Evolutionary conservation across 2,888 invertebrate species (phyloP), one percentile per base, ranked within the genome.

Genomic region (Mythimna albipuncta): DNA sequence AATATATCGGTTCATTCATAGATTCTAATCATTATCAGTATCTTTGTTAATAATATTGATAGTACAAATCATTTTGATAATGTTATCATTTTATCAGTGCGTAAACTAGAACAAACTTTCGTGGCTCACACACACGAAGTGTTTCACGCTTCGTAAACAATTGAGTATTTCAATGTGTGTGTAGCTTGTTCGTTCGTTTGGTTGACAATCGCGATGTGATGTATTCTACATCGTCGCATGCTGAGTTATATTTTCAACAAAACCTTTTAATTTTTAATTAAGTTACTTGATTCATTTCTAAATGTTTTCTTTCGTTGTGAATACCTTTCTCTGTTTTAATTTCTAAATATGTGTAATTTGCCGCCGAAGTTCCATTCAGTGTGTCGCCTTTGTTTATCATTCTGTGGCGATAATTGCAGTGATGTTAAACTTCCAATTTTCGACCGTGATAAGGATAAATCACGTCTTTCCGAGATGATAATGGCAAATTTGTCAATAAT

Each of bases 331-430:
- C 90, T 91, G 90, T 94, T 95, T 94, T 96, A 91, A 93, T 96
- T 96, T 95, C 96, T 97, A 98, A 98, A 97, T 97, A 98, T 98
- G 98, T 98, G 98, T 97, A 97, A 97, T 97, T 98, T 98, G 97
- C 98, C 98, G 97, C 97, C 98, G 97, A 98, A 98, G 97, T 98
- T 98, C 97, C 98, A 98, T 97, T 98, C 98, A 97, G 98, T 98
- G 97, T 98, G 98, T 98, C 98, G 98, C 97, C 98, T 98, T 97
- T 98, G 98, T 97, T 98, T 98, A 97, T 98, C 98, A 96, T 97
- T 97, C 94, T 97, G 97, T 96, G 97, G 97, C 95, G 96, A 96
- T 96, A 96, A 96, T 96, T 97, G 96, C 96, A 96, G 97, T 97
- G 98, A 98, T 97, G 97, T 97, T 96, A 97, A 97, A 96, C 97